Conservation (phyloP, 2,113 vertebrate species). For the Silurus asotus region DNA sequence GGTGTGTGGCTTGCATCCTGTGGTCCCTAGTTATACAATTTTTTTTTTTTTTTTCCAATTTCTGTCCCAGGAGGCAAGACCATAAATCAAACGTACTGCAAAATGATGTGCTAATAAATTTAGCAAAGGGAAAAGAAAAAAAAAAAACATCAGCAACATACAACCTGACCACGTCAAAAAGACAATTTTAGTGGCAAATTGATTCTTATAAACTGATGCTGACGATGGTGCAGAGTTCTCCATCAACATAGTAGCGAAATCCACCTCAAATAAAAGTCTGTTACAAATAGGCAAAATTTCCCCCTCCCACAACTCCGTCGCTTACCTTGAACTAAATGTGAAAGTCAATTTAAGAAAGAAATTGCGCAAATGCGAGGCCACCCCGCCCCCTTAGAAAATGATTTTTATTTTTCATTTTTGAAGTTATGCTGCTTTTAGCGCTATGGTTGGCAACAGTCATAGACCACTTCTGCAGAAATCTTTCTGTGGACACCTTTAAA, state of each 20-base stretch:
- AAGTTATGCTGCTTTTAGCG: conserved; percentile 66
- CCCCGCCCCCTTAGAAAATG: conserved; percentile 44
- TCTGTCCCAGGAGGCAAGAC: not conserved
- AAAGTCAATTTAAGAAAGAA: conserved; percentile 27
- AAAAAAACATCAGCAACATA: not conserved
- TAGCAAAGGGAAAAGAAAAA: not conserved
- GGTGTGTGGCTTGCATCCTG: conserved; percentile 25
- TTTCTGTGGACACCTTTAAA: conserved; percentile 59
- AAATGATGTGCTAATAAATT: not conserved
- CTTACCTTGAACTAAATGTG: conserved; percentile 35
- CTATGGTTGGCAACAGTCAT: conserved; percentile 69
- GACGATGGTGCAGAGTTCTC: conserved; percentile 12
- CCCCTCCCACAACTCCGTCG: not conserved
- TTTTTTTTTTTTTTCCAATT: not conserved
- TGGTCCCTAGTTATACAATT: not conserved
- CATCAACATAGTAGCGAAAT: conserved; percentile 25
- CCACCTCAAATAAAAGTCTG: conserved; percentile 31
- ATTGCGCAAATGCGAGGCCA: conserved; percentile 39
- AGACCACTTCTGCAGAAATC: conserved; percentile 71
- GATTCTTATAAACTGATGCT: not conserved
- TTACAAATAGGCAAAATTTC: conserved; percentile 5
- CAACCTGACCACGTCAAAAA: not conserved
- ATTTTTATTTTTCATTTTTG: not conserved
- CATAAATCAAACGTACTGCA: not conserved
- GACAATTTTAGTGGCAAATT: not conserved